Base-by-base conservation (phyloP, 2,888 invertebrate species). In the Andrena chrysosceles region DNA sequence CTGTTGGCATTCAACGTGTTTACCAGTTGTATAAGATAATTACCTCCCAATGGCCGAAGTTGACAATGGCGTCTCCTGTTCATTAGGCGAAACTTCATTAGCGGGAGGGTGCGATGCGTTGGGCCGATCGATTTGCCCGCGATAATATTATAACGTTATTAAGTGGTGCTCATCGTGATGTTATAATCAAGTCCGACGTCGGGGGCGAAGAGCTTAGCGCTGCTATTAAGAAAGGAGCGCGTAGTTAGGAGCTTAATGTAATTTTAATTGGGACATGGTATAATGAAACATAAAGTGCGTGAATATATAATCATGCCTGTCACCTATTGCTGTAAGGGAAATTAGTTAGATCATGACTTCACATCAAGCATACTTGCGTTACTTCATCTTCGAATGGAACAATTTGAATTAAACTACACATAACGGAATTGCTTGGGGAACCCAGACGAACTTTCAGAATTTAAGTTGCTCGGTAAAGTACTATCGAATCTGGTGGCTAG, bases 71-170 rank as follows among this genome's bases (percentile, higher is more conserved):
- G 48, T 68, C 80, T 31, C 56, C 63, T 48, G 72, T 81, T 68
- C 68, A 42, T 72, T 79, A 56, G 33, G 56, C 23, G 62, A 68
- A 81, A 81, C 68, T 68, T 79, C 71, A 81, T 81, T 81, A 81
- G 54, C 52, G 59, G 26, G 23, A 7, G 7, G 20, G 26, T 23
- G 49, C 31, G 13, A 29, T 20, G 23, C 49, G 63, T 67, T 35
- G 8, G n/a, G 6, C n/a, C 23, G 48, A 79, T 60, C 60, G 60
- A 66, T 71, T n/a, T 0, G n/a, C 20, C 8, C 54, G 26, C 23
- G 80, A 67, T 63, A 71, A 67, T 62, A 48, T 72, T 29, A 26
- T 70, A 60, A 42, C 29, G 16, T 66, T 33, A 62, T 68, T 48
- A 23, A 31, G 23, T n/a, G 35, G 13, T 35, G 23, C 20, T 1